phyloP scores from a whole-genome alignment of 1,140 invertebrate species.

The Apis florea region DNA sequence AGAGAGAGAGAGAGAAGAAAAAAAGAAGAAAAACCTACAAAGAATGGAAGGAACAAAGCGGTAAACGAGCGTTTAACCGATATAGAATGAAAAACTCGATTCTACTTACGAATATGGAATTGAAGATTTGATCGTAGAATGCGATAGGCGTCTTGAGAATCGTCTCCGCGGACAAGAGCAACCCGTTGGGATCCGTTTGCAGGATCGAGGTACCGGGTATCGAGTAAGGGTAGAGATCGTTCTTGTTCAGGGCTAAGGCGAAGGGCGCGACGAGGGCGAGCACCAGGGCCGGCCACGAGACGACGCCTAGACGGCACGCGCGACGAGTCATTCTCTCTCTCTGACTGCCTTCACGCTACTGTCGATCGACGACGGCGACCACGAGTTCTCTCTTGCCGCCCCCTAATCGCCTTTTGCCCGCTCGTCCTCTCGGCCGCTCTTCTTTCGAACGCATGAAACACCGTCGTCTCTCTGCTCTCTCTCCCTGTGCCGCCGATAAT shows the following conservation, averaged over 20 bases:
- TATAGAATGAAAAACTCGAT: neutral
- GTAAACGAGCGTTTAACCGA: neutral
- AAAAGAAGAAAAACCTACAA: neutral
- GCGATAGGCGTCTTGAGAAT: slow-evolving; percentile 83
- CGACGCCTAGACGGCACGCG: slow-evolving; percentile 58
- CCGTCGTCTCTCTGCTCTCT: slow-evolving; percentile 27
- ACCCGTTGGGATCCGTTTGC: slow-evolving; percentile 71
- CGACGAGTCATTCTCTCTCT: slow-evolving; percentile 74
- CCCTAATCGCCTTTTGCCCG: slow-evolving; percentile 67
- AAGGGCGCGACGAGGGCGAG: slow-evolving; percentile 53
- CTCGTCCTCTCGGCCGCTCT: slow-evolving; percentile 39
- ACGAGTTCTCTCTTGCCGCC: slow-evolving; percentile 57
- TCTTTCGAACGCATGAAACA: slow-evolving; percentile 52
- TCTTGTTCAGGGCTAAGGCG: slow-evolving; percentile 57
- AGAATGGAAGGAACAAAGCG: too few species aligned
- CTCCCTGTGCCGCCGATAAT: slow-evolving; percentile 64
- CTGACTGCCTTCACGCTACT: slow-evolving; percentile 74
- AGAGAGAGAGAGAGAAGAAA: neutral
- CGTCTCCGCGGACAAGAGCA: slow-evolving; percentile 73
- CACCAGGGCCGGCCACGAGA: slow-evolving; percentile 50
- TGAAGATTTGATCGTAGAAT: slow-evolving; percentile 87
- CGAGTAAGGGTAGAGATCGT: slow-evolving; percentile 72
- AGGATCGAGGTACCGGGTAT: slow-evolving; percentile 57
- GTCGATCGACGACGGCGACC: slow-evolving; percentile 50
- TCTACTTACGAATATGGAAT: slow-evolving; percentile 88